Conservation (phyloP, 2,888 invertebrate genomes). For the Diarsia rubi region DNA sequence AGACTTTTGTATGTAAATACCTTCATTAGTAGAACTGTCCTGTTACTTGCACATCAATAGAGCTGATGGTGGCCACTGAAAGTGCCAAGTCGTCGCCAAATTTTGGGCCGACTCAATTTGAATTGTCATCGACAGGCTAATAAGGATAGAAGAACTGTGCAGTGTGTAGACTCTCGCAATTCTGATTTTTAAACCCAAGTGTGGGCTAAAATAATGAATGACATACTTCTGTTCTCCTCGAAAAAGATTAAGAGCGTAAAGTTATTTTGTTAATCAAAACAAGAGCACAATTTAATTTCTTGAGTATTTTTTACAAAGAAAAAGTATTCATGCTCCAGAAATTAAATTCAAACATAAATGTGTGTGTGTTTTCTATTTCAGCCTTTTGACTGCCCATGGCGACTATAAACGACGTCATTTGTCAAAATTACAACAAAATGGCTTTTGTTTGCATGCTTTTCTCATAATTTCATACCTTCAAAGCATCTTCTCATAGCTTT, state of each 20-base stretch:
- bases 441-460: constrained; percentile 47
- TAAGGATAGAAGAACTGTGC: too few relatives aligned
- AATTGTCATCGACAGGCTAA: too few relatives aligned
- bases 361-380: constrained; percentile 32
- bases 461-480: constrained; percentile 11
- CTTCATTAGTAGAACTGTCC: background rate
- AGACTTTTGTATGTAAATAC: constrained; percentile 6
- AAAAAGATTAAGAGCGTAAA: constrained; percentile 9
- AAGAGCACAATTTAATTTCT: constrained; percentile 1
- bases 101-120: too few relatives aligned
- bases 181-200: constrained; percentile 32
- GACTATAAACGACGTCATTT: constrained; percentile 17
- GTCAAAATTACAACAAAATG: constrained; percentile 27
- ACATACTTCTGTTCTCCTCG: background rate
- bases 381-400: constrained; percentile 54
- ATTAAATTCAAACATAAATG: constrained; percentile 24
- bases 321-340: constrained; percentile 37
- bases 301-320: background rate
- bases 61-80: too few relatives aligned
- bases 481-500: constrained; percentile 29
- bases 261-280: background rate
- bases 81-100: too few relatives aligned
- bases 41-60: too few relatives aligned
- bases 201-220: background rate
- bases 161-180: background rate